Evolutionary conservation across 2,113 vertebrate genomes (phyloP).

Genomic region (Tenebrosternarchus preto): DNA sequence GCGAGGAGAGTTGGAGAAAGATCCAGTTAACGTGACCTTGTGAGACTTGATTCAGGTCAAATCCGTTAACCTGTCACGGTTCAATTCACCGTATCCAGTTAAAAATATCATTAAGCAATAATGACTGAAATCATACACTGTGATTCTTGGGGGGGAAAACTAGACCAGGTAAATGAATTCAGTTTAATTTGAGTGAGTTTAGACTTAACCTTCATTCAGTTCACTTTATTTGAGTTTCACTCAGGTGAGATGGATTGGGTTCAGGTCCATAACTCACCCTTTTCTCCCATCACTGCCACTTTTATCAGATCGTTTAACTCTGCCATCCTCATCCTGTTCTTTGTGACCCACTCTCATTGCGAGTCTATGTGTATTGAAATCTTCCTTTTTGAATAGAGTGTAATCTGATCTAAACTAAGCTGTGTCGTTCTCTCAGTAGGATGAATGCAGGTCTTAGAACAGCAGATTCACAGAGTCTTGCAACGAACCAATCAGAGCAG

Average conservation of each 20-base stretch:
- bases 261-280: slow-evolving; percentile 6
- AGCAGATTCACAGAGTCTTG: no score
- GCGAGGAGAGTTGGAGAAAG: slow-evolving; percentile 12
- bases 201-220: not conserved
- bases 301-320: slow-evolving; percentile 9
- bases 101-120: no score
- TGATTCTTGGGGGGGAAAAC: no score
- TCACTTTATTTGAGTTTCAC: not conserved
- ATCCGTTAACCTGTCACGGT: no score
- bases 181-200: not conserved
- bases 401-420: slow-evolving; percentile 45
- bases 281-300: not conserved
- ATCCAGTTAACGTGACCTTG: not conserved
- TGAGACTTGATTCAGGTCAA: slow-evolving; percentile 9
- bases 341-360: slow-evolving; percentile 9
- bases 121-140: no score
- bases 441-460: slow-evolving; percentile 46
- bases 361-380: slow-evolving; percentile 33
- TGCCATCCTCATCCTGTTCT: slow-evolving; percentile 2
- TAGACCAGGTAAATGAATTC: not conserved
- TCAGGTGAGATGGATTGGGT: slow-evolving; percentile 23
- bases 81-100: no score
- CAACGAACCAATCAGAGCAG: slow-evolving; percentile 24
- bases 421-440: slow-evolving; percentile 25
- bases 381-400: slow-evolving; percentile 28